A percentile compares a stretch with the other conserved stretches of the same genome.
These are phyloP conservation scores for Percopsis transmontana DNA, from an alignment of 2,113 vertebrate species.

Conservation along the genomic window DNA sequence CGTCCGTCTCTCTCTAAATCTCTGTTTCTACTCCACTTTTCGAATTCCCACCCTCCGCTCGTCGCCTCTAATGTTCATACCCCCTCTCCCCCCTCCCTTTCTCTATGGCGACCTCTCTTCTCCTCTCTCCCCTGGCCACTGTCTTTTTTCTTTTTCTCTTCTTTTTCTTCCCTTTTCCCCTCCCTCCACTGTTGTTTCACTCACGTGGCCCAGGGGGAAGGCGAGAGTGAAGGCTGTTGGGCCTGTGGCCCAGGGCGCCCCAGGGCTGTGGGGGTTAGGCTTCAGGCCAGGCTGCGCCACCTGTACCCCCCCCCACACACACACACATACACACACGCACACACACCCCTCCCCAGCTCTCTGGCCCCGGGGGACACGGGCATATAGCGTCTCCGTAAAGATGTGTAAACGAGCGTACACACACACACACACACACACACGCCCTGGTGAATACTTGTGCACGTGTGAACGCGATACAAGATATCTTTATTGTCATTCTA, in stretches of 20 bases:
- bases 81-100: constrained; percentile 49
- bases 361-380: not conserved
- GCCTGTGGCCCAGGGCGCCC: constrained; percentile 13
- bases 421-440: constrained; percentile 1
- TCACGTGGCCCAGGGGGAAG: constrained; percentile 3
- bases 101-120: constrained; percentile 52
- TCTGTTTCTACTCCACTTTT: constrained; percentile 12
- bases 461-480: too few species aligned
- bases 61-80: constrained; percentile 33
- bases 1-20: constrained; percentile 3
- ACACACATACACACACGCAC: constrained; percentile 10
- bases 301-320: not conserved
- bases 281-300: constrained; percentile 3
- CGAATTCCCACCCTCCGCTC: not conserved
- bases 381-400: not conserved
- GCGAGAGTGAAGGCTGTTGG: constrained; percentile 24
- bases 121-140: constrained; percentile 42
- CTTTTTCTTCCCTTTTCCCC: not conserved
- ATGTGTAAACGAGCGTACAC: not conserved
- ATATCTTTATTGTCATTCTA: too few species aligned
- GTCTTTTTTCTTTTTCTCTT: constrained; percentile 47
- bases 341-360: constrained; percentile 3
- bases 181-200: not conserved
- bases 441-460: not conserved
- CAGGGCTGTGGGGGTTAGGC: constrained; percentile 9